Conservation (phyloP, 2,113 vertebrate genomes). For the Trematomus loennbergii region DNA sequence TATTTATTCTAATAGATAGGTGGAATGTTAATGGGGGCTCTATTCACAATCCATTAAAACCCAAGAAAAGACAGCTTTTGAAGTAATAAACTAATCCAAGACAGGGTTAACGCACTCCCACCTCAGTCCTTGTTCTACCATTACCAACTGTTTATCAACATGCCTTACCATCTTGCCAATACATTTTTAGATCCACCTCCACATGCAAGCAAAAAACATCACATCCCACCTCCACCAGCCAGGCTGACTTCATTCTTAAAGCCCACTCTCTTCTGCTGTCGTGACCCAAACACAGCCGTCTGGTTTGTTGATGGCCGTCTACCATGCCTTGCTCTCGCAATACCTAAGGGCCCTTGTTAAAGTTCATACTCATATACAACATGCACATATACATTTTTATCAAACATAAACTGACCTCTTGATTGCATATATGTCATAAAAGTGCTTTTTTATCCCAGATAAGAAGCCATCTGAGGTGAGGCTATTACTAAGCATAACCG, state of each 20-base stretch:
- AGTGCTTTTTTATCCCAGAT: background rate
- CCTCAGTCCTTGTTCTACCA: background rate
- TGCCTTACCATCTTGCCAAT: slow-evolving; percentile 3
- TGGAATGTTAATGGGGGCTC: background rate
- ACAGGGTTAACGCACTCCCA: background rate
- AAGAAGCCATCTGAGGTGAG: slow-evolving; percentile 8
- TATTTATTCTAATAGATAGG: background rate
- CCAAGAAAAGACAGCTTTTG: background rate
- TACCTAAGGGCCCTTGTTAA: background rate
- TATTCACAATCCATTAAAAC: background rate
- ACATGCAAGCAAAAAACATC: slow-evolving; percentile 30
- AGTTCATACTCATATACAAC: background rate
- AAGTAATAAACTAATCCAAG: background rate
- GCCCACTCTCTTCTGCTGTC: slow-evolving; percentile 36
- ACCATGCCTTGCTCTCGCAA: slow-evolving; percentile 13
- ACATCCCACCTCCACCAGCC: slow-evolving; percentile 52
- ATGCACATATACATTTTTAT: slow-evolving; percentile 2
- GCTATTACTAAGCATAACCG: slow-evolving; percentile 33
- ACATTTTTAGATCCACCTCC: slow-evolving; percentile 66
- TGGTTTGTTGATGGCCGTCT: slow-evolving; percentile 31
- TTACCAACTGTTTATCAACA: slow-evolving; percentile 21
- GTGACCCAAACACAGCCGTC: slow-evolving; percentile 47
- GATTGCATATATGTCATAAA: background rate
- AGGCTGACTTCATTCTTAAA: slow-evolving; percentile 41
- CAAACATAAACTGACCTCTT: background rate